Base-by-base conservation (phyloP, 2,113 vertebrate species). In the Chaenogobius annularis region DNA sequence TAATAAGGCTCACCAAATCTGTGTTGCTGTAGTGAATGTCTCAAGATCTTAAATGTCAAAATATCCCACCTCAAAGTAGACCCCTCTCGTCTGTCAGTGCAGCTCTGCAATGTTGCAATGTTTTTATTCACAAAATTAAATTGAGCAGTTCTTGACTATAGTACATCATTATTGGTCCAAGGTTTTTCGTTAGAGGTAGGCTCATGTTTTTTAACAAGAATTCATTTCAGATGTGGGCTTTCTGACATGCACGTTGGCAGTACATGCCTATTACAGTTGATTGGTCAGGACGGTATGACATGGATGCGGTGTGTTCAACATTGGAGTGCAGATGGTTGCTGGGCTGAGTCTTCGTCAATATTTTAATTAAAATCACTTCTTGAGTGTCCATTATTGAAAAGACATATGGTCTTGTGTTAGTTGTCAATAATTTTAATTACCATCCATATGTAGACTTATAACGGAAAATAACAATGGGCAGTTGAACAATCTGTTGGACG, bases 11-110 rank as follows among this genome's bases (percentile, higher is more conserved):
- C 19, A 13, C 15, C 68, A 31, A 54, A 44, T 56, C 20, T 17
- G 54, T 6, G 5, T 23, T 67, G 46, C 47, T 69, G 44, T 8
- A 47, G 52, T 43, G 35, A 73, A 63, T 48, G 54, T 64, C 19
- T 69, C 35, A 70, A 20, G 26, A 47, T 73, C 22, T 62, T 11
- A 77, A 73, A 55, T 26, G 55, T 71, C 22, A 47, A 10, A 55
- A 46, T 61, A 37, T 61, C 44, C 61, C 31, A 5, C 43, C 40
- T 72, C 19, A 37, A 72, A 50, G 14, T 64, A 23, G 26, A 37
- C n/a, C 62, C 12, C 48, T 8, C 47, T 15, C 19, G 14, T 17
- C 22, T 47, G 17, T 48, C n/a, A 5, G 12, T 15, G 40, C 59
- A 12, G 19, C 20, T 50, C 22, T 52, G n/a, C 26, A 17, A 46